Evolutionary conservation across 1,140 invertebrate species (phyloP).

Genomic region (Drosophila santomea): DNA sequence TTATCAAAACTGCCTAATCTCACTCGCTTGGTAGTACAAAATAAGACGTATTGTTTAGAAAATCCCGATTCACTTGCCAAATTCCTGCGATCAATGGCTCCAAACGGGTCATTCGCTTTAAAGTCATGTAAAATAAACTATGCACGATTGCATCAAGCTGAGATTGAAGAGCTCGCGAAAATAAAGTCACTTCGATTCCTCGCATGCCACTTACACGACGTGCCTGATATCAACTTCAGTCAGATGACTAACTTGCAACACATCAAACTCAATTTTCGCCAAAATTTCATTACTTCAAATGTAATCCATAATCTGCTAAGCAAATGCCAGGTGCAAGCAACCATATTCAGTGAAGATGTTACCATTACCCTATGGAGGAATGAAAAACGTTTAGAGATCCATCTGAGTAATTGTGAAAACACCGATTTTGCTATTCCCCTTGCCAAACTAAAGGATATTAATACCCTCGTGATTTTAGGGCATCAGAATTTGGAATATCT

Average conservation of each 20-base stretch:
- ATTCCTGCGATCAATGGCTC: background rate
- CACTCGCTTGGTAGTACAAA: background rate
- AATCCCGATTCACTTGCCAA: background rate
- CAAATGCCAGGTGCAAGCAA: background rate
- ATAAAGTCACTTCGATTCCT: background rate
- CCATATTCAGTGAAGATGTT: background rate
- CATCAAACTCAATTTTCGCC: background rate
- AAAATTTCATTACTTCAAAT: background rate
- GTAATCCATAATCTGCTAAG: background rate
- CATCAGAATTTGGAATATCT: too few relatives aligned
- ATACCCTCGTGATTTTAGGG: too few relatives aligned
- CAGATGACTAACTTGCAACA: background rate
- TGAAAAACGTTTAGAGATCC: too few relatives aligned
- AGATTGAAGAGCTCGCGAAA: background rate
- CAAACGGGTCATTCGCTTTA: background rate
- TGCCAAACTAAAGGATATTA: too few relatives aligned
- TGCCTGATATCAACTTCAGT: background rate
- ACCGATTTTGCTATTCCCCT: too few relatives aligned
- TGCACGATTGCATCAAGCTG: background rate
- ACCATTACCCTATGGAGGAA: too few relatives aligned
- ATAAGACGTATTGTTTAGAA: too few relatives aligned
- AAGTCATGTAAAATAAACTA: background rate
- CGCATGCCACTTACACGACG: background rate
- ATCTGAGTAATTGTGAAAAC: too few relatives aligned
- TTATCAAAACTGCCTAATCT: background rate